A percentile compares a stretch with the other conserved stretches of the same genome.
Conservation (phyloP, 2,113 vertebrate genomes). For the Leptocoma aspasia region DNA sequence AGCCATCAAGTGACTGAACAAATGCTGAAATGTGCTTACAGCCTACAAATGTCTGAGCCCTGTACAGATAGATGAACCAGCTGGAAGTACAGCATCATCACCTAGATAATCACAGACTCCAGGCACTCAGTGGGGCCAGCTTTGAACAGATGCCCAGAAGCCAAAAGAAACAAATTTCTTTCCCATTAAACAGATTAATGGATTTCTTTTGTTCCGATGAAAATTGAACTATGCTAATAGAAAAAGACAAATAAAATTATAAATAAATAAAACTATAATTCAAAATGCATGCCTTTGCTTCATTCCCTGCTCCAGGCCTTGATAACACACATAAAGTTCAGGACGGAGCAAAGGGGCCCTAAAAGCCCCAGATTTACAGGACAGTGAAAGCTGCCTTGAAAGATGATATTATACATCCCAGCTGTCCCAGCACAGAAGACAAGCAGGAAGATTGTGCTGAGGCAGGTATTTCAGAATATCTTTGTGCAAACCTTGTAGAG, state of each 20-base stretch:
- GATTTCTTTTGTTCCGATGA: slow-evolving; percentile 9
- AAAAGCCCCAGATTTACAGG: neutral
- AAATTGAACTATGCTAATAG: neutral
- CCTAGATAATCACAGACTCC: slow-evolving; percentile 7
- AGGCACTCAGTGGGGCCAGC: neutral
- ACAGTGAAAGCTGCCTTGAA: neutral
- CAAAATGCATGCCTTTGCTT: neutral
- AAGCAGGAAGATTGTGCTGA: neutral
- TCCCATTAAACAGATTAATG: slow-evolving; percentile 3
- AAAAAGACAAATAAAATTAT: neutral
- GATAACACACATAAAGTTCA: neutral
- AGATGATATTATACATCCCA: neutral
- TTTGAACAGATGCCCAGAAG: slow-evolving; percentile 45
- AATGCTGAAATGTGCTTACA: slow-evolving; percentile 10
- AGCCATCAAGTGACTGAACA: neutral
- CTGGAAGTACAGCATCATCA: slow-evolving; percentile 14
- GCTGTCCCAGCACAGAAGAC: neutral
- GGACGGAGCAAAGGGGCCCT: neutral
- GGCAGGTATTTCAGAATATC: neutral
- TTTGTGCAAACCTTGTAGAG: neutral
- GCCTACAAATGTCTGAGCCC: neutral
- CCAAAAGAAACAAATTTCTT: slow-evolving; percentile 24
- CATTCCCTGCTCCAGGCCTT: neutral
- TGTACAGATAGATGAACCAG: slow-evolving; percentile 17
- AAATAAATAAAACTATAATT: slow-evolving; percentile 12